Percentiles rank a stretch among this genome's conserved stretches.
Conservation (phyloP, 2,888 invertebrate species). For the Blastobasis lacticolella region DNA sequence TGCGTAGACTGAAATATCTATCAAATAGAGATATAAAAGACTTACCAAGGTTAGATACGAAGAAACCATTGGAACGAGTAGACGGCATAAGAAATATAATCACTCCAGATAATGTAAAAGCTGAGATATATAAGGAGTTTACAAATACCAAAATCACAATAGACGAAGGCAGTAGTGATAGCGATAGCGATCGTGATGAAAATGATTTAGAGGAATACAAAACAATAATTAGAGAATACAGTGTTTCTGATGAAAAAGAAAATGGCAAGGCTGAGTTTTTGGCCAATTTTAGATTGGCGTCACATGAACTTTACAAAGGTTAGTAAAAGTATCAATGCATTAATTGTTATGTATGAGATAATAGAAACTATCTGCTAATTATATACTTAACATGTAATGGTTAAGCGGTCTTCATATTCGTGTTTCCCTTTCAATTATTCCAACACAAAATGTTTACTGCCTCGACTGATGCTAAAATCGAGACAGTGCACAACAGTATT, state of each 20-base stretch:
- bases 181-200: conserved; percentile 66
- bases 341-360: too few species aligned
- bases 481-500: too few species aligned
- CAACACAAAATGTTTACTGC: too few species aligned
- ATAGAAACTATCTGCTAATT: too few species aligned
- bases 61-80: conserved; percentile 27
- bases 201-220: conserved; percentile 62
- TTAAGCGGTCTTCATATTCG: too few species aligned
- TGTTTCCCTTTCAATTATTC: too few species aligned
- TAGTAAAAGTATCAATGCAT: conserved; percentile 24
- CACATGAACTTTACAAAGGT: conserved; percentile 77
- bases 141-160: conserved; percentile 34
- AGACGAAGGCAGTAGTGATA: conserved; percentile 55
- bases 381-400: too few species aligned
- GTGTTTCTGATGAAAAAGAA: conserved; percentile 45
- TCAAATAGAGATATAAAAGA: conserved; percentile 36
- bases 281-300: conserved; percentile 76
- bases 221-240: conserved; percentile 67
- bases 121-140: conserved; percentile 57
- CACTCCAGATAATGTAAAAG: conserved; percentile 53
- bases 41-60: conserved; percentile 26
- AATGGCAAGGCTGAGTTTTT: conserved; percentile 74
- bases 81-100: conserved; percentile 41
- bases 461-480: too few species aligned
- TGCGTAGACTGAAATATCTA: conserved; percentile 56